phyloP scores from a whole-genome alignment of 2,888 invertebrate species.

The Xylota segnis region DNA sequence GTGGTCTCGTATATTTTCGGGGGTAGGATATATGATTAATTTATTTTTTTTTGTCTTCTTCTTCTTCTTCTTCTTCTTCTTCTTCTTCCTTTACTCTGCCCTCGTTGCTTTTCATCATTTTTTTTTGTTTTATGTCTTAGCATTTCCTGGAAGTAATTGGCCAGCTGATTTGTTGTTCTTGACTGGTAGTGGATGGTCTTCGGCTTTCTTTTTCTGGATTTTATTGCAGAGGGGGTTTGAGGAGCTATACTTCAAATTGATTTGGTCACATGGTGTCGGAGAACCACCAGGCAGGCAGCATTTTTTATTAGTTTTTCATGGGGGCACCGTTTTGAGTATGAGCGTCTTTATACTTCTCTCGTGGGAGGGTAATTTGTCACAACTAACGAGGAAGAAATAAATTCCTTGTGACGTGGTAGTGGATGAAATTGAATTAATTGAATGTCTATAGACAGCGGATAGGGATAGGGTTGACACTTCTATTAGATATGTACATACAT shows the following conservation, averaged over 20 bases:
- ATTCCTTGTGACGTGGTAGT: slow-evolving; percentile 3
- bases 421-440: background rate
- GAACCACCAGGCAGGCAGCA: slow-evolving; percentile 17
- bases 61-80: slow-evolving; percentile 22
- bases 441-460: background rate
- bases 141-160: slow-evolving; percentile 75
- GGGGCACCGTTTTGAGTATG: background rate
- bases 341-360: slow-evolving; percentile 9
- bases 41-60: slow-evolving; percentile 35
- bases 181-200: slow-evolving; percentile 37
- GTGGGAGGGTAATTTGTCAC: slow-evolving; percentile 44
- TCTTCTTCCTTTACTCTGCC: slow-evolving; percentile 7
- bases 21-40: slow-evolving; percentile 71
- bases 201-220: slow-evolving; percentile 36
- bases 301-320: slow-evolving; percentile 26
- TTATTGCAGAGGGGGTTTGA: slow-evolving; percentile 32
- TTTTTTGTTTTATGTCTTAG: slow-evolving; percentile 65
- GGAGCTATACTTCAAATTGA: slow-evolving; percentile 30
- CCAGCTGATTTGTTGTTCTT: slow-evolving; percentile 74
- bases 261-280: slow-evolving; percentile 37
- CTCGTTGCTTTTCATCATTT: slow-evolving; percentile 42
- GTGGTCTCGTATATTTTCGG: slow-evolving; percentile 60
- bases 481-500: background rate
- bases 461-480: background rate
- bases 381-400: slow-evolving; percentile 26